Conservation (phyloP, 2,888 invertebrate species). For the Formica aserva region DNA sequence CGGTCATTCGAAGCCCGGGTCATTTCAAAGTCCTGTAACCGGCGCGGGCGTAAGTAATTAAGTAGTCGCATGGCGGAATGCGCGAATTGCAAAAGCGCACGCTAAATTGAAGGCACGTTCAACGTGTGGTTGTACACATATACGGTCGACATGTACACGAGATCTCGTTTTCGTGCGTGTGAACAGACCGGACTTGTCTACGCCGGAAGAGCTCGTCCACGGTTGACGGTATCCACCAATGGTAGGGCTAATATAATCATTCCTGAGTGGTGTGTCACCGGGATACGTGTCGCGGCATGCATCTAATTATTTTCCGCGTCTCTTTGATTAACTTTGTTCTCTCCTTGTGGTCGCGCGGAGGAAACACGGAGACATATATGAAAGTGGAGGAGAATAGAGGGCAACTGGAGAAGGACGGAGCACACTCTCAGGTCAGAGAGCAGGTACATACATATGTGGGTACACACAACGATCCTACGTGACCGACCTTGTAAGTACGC, state of each 20-base stretch:
- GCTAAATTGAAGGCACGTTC: slow-evolving; percentile 70
- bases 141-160: too few relatives aligned
- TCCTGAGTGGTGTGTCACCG: slow-evolving; percentile 76
- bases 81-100: slow-evolving; percentile 67
- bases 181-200: slow-evolving; percentile 49
- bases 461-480: slow-evolving; percentile 72
- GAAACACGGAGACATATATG: slow-evolving; percentile 17
- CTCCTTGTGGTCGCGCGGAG: slow-evolving; percentile 64
- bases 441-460: slow-evolving; percentile 70
- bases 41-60: slow-evolving; percentile 74
- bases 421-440: slow-evolving; percentile 60
- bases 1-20: slow-evolving; percentile 69
- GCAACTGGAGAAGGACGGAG: slow-evolving; percentile 22
- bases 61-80: slow-evolving; percentile 68
- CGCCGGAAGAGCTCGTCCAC: slow-evolving; percentile 53
- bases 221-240: slow-evolving; percentile 67
- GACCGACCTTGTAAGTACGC: slow-evolving; percentile 76
- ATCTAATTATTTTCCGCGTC: slow-evolving; percentile 55
- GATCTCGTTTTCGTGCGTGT: slow-evolving; percentile 7
- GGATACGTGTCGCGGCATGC: slow-evolving; percentile 80
- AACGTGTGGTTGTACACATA: slow-evolving; percentile 41
- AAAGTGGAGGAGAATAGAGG: slow-evolving; percentile 4
- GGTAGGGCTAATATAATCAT: slow-evolving; percentile 81
- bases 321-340: slow-evolving; percentile 77
- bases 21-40: slow-evolving; percentile 57